These are phyloP conservation scores for Drymodes brunneopygia DNA, from an alignment of 2,113 vertebrate species.

Conservation along the genomic window DNA sequence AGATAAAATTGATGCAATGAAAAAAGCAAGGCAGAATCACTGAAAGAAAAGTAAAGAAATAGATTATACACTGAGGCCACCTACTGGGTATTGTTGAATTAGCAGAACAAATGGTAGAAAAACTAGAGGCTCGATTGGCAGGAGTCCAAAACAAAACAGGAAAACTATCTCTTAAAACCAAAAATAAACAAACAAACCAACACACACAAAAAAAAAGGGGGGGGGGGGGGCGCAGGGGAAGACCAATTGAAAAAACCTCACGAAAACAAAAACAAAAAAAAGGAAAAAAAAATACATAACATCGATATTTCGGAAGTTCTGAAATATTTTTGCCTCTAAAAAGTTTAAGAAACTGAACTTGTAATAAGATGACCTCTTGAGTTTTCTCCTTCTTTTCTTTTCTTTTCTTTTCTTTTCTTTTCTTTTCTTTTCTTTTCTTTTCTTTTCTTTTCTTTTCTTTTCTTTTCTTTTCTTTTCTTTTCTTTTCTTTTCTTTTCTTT, in stretches of 20 bases:
- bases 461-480: no score
- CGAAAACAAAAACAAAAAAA: fast-evolving
- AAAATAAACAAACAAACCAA: neutral
- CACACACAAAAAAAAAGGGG: fast-evolving
- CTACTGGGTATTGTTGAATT: constrained; percentile 33
- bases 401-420: fast-evolving
- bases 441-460: no score
- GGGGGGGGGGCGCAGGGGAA: fast-evolving
- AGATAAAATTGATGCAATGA: neutral
- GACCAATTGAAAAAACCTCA: neutral
- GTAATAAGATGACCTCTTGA: neutral
- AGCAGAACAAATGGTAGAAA: neutral
- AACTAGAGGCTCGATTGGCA: neutral
- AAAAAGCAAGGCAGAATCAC: neutral
- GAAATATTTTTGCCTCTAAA: neutral
- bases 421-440: no score
- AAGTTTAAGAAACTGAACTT: neutral
- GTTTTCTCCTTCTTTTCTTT: neutral
- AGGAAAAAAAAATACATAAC: neutral
- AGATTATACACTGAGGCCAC: constrained; percentile 42
- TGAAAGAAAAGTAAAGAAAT: neutral
- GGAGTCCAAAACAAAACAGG: neutral
- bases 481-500: neutral
- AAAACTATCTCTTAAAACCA: neutral
- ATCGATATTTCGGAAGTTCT: neutral